Base-by-base conservation (phyloP, 2,797 vertebrate genomes). In the Phalanger gymnotis region DNA sequence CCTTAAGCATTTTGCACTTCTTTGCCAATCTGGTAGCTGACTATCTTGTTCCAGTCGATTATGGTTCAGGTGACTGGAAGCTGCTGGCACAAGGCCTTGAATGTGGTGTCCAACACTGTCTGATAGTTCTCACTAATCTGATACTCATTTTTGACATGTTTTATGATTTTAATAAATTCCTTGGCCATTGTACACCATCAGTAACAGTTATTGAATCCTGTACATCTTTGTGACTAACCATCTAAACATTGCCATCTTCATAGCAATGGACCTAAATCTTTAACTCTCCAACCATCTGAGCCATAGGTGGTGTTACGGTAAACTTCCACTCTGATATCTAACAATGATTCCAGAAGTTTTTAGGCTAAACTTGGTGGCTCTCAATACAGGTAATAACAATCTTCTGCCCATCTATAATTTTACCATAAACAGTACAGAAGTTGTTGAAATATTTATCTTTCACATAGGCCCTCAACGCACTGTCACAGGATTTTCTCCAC, bases 361-460 rank as follows among this genome's bases (percentile, higher is more conserved):
- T 22, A 73, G 66, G 66, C 5, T 40, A 16, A 73, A 73, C 22
- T 73, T 73, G 6, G 66, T 73, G n/a, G n/a, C 66, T 40, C n/a
- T 40, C 19, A 40, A 40, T 40, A 40, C 16, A 40, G 14, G n/a
- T 7, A 73, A 40, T 40, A 73, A 73, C 5, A 66, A 14, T 66
- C 34, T 40, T 73, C 66, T 73, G 16, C 16, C 66, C 66, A 73
- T 40, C n/a, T 73, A 9, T 22, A 40, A 40, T 73, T 73, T 40
- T 22, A 40, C n/a, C 66, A 73, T 25, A 73, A 98, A 99, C 99
- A 10, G 99, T 99, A 98, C 99, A 99, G 96, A 99, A 99, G 97
- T 99, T 99, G 3, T 96, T 99, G 95, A 99, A 99, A 73, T 40
- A 25, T 25, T 40, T 14, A 73, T 73, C n/a, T 73, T 40, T 73